Evolutionary conservation across 2,113 vertebrate genomes (phyloP).

Genomic region (Chrysemys picta): DNA sequence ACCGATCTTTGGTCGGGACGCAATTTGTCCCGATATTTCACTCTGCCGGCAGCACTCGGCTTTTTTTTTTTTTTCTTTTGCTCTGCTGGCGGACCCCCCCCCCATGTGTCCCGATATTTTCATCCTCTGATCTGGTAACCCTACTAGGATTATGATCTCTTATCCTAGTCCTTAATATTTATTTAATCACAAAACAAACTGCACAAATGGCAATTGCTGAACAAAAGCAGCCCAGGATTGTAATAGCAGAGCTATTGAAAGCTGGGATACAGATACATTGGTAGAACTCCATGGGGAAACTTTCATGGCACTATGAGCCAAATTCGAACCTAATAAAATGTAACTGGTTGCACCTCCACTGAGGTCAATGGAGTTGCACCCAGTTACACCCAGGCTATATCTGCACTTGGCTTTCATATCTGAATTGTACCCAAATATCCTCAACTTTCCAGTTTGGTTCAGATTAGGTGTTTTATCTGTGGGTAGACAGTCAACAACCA

Average conservation of each 20-base stretch:
- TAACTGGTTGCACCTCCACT: not conserved
- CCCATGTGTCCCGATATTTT: too few relatives aligned
- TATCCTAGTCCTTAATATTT: not conserved
- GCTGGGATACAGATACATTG: not conserved
- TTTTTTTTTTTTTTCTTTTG: too few relatives aligned
- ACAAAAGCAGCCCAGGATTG: not conserved
- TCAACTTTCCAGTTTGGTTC: not conserved
- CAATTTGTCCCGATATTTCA: too few relatives aligned
- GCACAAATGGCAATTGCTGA: not conserved
- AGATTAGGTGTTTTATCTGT: not conserved
- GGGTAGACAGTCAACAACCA: not conserved
- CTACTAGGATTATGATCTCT: constrained; percentile 9
- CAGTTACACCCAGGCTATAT: not conserved
- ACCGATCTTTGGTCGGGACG: too few relatives aligned
- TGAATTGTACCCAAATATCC: not conserved
- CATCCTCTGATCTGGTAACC: too few relatives aligned
- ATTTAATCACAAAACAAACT: not conserved
- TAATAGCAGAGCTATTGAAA: not conserved
- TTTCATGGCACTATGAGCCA: not conserved
- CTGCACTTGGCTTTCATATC: not conserved
- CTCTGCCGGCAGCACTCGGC: too few relatives aligned
- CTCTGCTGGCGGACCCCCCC: too few relatives aligned
- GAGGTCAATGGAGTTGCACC: not conserved
- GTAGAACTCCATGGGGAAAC: fast-evolving
- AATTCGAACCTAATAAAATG: not conserved